phyloP scores from a whole-genome alignment of 2,113 vertebrate species.

The Pygoscelis adeliae region DNA sequence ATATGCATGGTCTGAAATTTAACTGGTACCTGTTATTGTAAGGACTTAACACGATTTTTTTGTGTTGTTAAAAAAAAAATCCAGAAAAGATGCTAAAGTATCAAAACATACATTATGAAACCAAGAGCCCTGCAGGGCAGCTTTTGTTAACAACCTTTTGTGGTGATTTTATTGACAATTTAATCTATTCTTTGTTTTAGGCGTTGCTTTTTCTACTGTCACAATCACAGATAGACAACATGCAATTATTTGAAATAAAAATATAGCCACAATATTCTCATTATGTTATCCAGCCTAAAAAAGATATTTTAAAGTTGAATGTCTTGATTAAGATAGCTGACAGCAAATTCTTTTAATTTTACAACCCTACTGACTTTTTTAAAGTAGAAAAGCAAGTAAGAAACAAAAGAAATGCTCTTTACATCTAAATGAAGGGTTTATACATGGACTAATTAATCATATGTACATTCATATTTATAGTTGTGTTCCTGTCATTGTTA shows the following conservation, averaged over 20 bases:
- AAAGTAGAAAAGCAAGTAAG: background rate
- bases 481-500: background rate
- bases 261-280: constrained; percentile 3
- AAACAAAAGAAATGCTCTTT: background rate
- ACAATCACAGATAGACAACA: constrained; percentile 29
- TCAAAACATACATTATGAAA: background rate
- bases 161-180: constrained; percentile 24
- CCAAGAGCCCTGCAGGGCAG: background rate
- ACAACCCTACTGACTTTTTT: background rate
- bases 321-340: background rate
- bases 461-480: background rate
- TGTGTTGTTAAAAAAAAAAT: background rate
- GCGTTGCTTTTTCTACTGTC: constrained; percentile 12
- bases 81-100: background rate
- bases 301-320: background rate
- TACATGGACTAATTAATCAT: background rate
- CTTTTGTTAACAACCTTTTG: constrained; percentile 29
- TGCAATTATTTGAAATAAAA: constrained; percentile 56
- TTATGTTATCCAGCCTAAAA: constrained; percentile 3
- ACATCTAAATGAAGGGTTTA: background rate
- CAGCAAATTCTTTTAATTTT: background rate
- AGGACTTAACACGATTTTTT: background rate
- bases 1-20: background rate
- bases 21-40: background rate
- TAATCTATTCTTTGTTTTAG: constrained; percentile 18